Evolutionary conservation across 2,797 vertebrate genomes (phyloP).

Genomic region (Anableps anableps): DNA sequence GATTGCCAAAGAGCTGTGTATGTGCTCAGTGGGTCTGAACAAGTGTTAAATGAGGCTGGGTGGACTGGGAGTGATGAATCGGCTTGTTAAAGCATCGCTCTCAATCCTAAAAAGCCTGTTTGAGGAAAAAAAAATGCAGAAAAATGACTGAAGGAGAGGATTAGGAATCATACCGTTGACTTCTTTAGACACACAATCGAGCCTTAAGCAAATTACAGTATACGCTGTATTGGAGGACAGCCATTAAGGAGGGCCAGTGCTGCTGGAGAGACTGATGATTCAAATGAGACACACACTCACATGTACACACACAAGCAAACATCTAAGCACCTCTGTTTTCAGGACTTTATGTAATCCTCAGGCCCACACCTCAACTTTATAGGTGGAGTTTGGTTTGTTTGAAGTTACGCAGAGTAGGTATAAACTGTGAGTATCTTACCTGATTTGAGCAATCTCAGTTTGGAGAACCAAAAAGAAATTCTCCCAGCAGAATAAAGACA

Average conservation of each 20-base stretch:
- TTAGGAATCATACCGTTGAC: constrained; percentile 67
- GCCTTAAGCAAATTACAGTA: constrained; percentile 93
- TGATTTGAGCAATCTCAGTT: not conserved
- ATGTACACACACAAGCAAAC: constrained; percentile 25
- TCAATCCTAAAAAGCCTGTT: constrained; percentile 51
- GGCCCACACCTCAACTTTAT: not conserved
- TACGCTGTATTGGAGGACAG: constrained; percentile 90
- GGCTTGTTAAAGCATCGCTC: constrained; percentile 37
- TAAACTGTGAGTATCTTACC: not conserved
- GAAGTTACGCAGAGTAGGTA: not conserved
- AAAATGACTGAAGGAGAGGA: constrained; percentile 49
- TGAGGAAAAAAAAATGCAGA: constrained; percentile 22
- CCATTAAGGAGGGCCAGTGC: constrained; percentile 90
- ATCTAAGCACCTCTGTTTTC: not conserved
- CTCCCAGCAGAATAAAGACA: not conserved
- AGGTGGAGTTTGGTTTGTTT: constrained; percentile 5
- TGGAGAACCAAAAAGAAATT: not conserved
- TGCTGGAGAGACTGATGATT: constrained; percentile 62
- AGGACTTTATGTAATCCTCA: constrained; percentile 1
- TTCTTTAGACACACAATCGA: constrained; percentile 87
- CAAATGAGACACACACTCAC: constrained; percentile 21
- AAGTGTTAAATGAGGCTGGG: constrained; percentile 45
- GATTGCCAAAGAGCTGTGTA: constrained; percentile 91
- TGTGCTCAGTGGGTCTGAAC: constrained; percentile 67
- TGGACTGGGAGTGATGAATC: constrained; percentile 38